phyloP scores from a whole-genome alignment of 2,113 vertebrate species.

The Probosciger aterrimus region DNA sequence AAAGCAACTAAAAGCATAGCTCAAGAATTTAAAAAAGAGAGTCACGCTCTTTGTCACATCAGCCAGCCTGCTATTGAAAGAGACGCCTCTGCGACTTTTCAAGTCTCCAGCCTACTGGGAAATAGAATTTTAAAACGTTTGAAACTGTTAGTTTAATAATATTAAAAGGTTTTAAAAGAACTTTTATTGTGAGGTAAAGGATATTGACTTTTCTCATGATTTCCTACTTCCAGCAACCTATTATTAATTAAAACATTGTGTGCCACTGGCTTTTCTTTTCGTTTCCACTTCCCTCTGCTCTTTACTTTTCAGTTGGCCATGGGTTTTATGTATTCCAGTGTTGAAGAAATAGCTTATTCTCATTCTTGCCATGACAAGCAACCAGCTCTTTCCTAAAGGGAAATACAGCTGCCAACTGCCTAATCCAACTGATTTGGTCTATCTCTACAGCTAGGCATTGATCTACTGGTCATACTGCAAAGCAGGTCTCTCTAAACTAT shows the following conservation, averaged over 20 bases:
- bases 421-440: not conserved
- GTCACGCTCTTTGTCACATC: not conserved
- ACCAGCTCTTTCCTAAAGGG: not conserved
- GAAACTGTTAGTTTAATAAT: constrained; percentile 15
- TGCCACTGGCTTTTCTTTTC: not conserved
- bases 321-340: not conserved
- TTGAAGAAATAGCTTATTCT: not conserved
- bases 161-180: constrained; percentile 8
- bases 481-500: not conserved
- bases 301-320: not conserved
- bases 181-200: constrained; percentile 32
- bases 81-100: not conserved
- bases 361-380: not conserved
- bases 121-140: constrained; percentile 7
- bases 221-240: constrained; percentile 2
- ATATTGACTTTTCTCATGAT: constrained; percentile 55
- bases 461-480: not conserved
- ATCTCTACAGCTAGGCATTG: not conserved
- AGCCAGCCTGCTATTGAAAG: not conserved
- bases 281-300: not conserved
- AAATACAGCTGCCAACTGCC: not conserved
- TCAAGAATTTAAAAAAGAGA: not conserved
- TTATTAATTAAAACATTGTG: constrained; percentile 60
- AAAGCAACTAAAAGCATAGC: not conserved
- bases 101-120: not conserved